Percentiles rank a stretch among this genome's conserved stretches.
phyloP scores from a whole-genome alignment of 1,140 invertebrate species.

The Achroia grisella region DNA sequence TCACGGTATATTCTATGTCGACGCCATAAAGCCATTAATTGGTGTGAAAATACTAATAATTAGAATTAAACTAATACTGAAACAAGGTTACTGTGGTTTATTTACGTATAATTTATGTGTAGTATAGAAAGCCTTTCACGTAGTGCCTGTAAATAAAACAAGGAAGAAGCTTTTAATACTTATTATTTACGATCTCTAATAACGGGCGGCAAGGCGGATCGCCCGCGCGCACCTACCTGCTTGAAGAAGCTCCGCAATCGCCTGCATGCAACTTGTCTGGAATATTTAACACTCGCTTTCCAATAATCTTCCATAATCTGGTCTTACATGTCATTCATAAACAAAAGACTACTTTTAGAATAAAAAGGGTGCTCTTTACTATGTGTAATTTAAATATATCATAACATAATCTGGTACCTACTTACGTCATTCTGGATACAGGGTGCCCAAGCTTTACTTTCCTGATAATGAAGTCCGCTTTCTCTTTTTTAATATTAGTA shows the following conservation, averaged over 20 bases:
- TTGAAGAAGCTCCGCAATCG: constrained; percentile 20
- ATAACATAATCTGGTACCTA: too few relatives aligned
- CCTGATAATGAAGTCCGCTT: too few relatives aligned
- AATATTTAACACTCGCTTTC: constrained; percentile 49
- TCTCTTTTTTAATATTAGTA: too few relatives aligned
- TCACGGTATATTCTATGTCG: too few relatives aligned
- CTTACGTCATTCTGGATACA: too few relatives aligned
- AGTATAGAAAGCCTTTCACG: constrained; percentile 35
- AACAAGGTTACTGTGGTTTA: background rate
- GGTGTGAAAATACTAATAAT: too few relatives aligned
- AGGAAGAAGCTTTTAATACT: constrained; percentile 49
- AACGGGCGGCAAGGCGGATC: constrained; percentile 27
- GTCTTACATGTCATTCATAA: background rate
- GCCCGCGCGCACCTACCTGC: constrained; percentile 15
- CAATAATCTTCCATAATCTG: constrained; percentile 18
- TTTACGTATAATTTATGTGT: constrained; percentile 27
- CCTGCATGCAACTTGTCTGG: constrained; percentile 29
- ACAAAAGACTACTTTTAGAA: too few relatives aligned
- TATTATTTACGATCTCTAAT: constrained; percentile 66
- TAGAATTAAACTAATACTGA: too few relatives aligned
- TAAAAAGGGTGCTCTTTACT: too few relatives aligned
- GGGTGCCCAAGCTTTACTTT: too few relatives aligned
- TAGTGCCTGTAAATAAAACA: constrained; percentile 56
- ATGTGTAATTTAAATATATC: too few relatives aligned
- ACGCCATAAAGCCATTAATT: too few relatives aligned